Evolutionary conservation across 2,797 vertebrate genomes (phyloP).

Genomic region (Cossypha dichroa): DNA sequence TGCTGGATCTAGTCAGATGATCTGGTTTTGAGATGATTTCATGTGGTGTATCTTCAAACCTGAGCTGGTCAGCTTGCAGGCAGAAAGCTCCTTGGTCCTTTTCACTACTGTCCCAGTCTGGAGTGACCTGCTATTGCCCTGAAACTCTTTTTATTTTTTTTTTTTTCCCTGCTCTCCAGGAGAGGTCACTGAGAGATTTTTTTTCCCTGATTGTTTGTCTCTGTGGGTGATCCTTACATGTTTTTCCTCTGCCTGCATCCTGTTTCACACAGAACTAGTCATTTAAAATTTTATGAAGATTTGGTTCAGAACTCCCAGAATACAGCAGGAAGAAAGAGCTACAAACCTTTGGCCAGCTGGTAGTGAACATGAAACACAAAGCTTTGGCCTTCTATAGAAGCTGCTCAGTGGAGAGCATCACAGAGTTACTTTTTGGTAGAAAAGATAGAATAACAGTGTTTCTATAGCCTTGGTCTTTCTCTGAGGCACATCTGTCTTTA

Average conservation of each 20-base stretch:
- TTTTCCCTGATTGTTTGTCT: not conserved
- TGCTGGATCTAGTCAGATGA: not conserved
- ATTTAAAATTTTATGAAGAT: not conserved
- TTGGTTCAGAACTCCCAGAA: not conserved
- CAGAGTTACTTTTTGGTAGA: not conserved
- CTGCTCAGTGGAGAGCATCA: not conserved
- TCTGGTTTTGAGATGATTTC: not conserved
- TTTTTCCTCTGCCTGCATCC: fast-evolving
- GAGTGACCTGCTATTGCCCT: not conserved
- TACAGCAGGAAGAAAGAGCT: not conserved
- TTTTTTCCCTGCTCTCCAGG: not conserved
- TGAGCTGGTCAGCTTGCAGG: not conserved
- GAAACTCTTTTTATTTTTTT: not conserved
- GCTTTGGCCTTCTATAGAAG: not conserved
- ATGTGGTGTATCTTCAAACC: not conserved
- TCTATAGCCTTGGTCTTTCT: not conserved
- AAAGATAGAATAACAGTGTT: not conserved
- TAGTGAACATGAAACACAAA: not conserved
- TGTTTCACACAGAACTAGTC: not conserved
- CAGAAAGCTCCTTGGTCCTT: not conserved
- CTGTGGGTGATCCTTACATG: fast-evolving
- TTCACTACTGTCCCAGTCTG: not conserved
- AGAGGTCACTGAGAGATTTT: not conserved
- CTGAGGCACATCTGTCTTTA: fast-evolving
- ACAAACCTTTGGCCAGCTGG: not conserved